Conservation (phyloP, 2,113 vertebrate genomes). For the Crypturellus undulatus region DNA sequence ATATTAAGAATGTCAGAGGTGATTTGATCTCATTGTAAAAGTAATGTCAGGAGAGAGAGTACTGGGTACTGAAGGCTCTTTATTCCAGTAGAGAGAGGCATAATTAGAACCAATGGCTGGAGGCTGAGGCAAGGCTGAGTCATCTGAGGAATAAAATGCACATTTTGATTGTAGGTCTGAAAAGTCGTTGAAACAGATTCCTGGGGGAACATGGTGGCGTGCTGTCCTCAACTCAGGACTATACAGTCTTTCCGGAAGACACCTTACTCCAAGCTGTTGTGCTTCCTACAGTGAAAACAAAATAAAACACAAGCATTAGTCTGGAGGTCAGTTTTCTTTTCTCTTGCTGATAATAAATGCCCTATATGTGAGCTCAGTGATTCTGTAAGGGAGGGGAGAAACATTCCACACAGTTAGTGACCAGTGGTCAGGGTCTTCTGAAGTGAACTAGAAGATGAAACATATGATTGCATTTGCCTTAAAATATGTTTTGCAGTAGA, state of each 20-base stretch:
- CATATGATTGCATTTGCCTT: not conserved
- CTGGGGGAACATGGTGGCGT: not conserved
- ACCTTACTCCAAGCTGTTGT: not conserved
- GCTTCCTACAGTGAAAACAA: not conserved
- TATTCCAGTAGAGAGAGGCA: constrained; percentile 32
- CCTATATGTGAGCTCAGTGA: not conserved
- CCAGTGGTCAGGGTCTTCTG: not conserved
- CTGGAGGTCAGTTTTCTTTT: constrained; percentile 11
- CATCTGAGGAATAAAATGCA: constrained; percentile 30
- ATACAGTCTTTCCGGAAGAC: not conserved
- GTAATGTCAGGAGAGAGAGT: constrained; percentile 20
- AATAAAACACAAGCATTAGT: not conserved
- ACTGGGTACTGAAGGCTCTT: constrained; percentile 20
- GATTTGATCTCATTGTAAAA: constrained; percentile 45
- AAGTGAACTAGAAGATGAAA: not conserved
- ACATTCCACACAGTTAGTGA: not conserved
- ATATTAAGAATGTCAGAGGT: constrained; percentile 43
- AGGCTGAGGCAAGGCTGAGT: constrained; percentile 38
- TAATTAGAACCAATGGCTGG: constrained; percentile 55
- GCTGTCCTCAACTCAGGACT: not conserved
- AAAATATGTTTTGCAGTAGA: not conserved
- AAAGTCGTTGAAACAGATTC: not conserved
- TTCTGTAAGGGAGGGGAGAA: not conserved
- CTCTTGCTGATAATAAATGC: not conserved
- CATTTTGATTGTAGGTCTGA: not conserved